A percentile compares a stretch with the other conserved stretches of the same genome.
Evolutionary conservation across 2,888 invertebrate species (phyloP).

Genomic region (Mesorhabditis spiculigera): DNA sequence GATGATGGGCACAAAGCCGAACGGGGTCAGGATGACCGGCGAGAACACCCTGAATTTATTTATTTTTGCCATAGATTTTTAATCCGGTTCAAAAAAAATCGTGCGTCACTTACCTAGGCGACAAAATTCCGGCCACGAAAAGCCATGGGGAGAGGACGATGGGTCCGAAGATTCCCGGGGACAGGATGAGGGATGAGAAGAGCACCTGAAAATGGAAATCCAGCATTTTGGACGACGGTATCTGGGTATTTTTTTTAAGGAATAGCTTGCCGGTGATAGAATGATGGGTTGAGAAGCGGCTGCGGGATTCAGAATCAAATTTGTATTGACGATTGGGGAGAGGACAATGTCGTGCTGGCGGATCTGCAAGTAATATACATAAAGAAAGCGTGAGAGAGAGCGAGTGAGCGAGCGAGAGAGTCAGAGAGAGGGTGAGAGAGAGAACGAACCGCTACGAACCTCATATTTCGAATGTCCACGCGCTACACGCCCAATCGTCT

Average conservation of each 20-base stretch:
- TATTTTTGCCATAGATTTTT: too few relatives aligned
- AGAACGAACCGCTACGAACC: neutral
- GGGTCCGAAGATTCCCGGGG: slow-evolving; percentile 9
- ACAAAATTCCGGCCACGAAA: neutral
- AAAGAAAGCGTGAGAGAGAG: too few relatives aligned
- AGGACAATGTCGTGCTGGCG: slow-evolving; percentile 5
- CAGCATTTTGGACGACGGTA: neutral
- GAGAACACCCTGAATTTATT: neutral
- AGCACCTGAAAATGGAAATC: slow-evolving; percentile 4
- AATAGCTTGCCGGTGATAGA: slow-evolving; percentile 6
- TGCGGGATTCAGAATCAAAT: neutral
- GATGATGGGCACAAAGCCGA: slow-evolving; percentile 5
- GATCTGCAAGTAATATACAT: neutral
- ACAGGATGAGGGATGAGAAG: slow-evolving; percentile 3
- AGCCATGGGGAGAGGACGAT: slow-evolving; percentile 7
- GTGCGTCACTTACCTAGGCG: neutral
- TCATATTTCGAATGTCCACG: slow-evolving; percentile 19
- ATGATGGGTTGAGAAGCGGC: neutral
- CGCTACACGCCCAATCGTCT: slow-evolving; percentile 21
- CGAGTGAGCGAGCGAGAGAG: too few relatives aligned
- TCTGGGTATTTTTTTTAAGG: too few relatives aligned
- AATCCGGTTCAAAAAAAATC: too few relatives aligned
- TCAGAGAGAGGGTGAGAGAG: too few relatives aligned
- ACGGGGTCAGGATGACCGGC: slow-evolving; percentile 13
- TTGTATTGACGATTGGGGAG: slow-evolving; percentile 3